phyloP scores from a whole-genome alignment of 1,140 invertebrate genomes.

The Drosophila micromelanica region DNA sequence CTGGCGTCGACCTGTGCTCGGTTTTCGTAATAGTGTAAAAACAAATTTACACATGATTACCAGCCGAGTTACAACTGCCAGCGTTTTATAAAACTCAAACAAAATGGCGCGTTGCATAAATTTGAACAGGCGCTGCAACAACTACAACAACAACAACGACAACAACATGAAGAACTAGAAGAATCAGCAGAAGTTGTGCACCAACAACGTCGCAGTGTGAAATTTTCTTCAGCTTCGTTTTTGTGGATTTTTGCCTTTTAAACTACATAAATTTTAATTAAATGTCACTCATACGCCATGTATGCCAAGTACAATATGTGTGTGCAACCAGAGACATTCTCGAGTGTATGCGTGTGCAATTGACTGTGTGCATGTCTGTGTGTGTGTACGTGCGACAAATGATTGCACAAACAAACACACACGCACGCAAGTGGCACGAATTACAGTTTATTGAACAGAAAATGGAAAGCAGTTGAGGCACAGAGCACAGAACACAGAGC shows the following conservation, averaged over 20 bases:
- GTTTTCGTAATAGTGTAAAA: constrained; percentile 62
- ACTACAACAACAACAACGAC: constrained; percentile 25
- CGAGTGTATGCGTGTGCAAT: constrained; percentile 45
- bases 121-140: constrained; percentile 54
- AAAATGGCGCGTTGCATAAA: constrained; percentile 79
- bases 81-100: constrained; percentile 81
- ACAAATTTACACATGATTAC: constrained; percentile 82
- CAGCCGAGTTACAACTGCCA: constrained; percentile 58
- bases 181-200: constrained; percentile 14
- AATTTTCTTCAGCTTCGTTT: neutral
- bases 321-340: neutral
- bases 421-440: constrained; percentile 73
- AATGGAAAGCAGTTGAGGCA: constrained; percentile 10
- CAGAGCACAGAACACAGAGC: constrained; percentile 2
- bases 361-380: constrained; percentile 22
- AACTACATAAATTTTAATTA: constrained; percentile 82
- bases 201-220: constrained; percentile 40
- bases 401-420: constrained; percentile 60
- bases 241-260: constrained; percentile 65
- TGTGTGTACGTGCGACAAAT: constrained; percentile 62
- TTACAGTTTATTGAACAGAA: constrained; percentile 79
- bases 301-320: constrained; percentile 63
- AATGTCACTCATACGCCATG: constrained; percentile 82
- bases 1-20: constrained; percentile 48
- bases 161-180: constrained; percentile 7